These are phyloP conservation scores for Napeogenes inachia DNA, from an alignment of 2,888 invertebrate species.

Conservation along the genomic window DNA sequence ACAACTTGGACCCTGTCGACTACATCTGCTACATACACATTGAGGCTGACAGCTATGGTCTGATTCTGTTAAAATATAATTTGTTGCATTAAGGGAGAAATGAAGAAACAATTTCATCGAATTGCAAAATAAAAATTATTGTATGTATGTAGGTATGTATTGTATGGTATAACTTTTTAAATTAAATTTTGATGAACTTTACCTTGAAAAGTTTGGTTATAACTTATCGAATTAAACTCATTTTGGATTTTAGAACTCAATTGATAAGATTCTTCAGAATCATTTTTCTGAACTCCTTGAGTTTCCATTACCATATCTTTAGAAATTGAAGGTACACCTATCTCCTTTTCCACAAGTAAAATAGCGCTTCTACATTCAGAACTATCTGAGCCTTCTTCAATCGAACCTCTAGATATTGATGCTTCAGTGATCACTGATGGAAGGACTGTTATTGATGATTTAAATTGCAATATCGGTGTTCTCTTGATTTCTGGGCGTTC, in stretches of 20 bases:
- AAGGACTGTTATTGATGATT: conserved; percentile 44
- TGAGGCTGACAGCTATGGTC: conserved; percentile 37
- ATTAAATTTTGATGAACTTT: too few species aligned
- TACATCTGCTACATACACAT: conserved; percentile 43
- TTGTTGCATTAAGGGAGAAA: too few species aligned
- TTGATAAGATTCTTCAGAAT: not conserved
- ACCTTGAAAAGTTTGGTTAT: too few species aligned
- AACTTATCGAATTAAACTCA: too few species aligned
- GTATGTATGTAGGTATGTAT: too few species aligned
- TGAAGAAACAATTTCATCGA: too few species aligned
- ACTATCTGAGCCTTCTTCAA: conserved; percentile 23
- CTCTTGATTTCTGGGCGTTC: conserved; percentile 13
- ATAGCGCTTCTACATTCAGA: conserved; percentile 18
- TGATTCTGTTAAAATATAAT: conserved; percentile 16
- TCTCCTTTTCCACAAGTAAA: conserved; percentile 20
- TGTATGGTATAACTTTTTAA: too few species aligned
- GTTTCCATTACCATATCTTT: conserved; percentile 11
- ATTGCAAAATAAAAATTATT: too few species aligned
- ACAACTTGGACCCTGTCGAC: conserved; percentile 35
- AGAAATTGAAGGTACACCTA: conserved; percentile 8
- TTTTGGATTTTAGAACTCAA: too few species aligned
- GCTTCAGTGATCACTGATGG: conserved; percentile 41
- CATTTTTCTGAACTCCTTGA: not conserved
- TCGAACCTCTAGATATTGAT: conserved; percentile 33
- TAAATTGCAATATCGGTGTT: conserved; percentile 37